These are phyloP conservation scores for Rhinoraja longicauda DNA, from an alignment of 2,797 vertebrate species.

Conservation along the genomic window DNA sequence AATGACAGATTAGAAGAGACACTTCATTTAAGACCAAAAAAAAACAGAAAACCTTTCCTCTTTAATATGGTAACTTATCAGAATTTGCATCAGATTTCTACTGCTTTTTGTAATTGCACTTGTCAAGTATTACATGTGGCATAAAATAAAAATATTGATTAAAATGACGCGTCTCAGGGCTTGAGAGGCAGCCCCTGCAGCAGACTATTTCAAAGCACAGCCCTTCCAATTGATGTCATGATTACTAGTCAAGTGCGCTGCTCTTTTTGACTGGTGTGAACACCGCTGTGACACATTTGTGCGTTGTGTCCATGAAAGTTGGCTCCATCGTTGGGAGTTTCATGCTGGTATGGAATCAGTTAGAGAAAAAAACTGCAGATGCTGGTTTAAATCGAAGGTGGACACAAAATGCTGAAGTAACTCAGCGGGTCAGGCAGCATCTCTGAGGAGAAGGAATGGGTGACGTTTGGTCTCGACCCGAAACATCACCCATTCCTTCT, in stretches of 20 bases:
- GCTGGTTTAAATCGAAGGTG: not conserved
- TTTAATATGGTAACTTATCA: conserved; percentile 27
- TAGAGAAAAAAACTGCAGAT: too few relatives aligned
- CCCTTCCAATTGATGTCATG: not conserved
- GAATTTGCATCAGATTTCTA: conserved; percentile 21
- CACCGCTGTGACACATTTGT: not conserved
- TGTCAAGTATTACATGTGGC: not conserved
- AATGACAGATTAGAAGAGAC: conserved; percentile 34
- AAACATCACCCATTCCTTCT: too few relatives aligned
- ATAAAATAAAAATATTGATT: conserved; percentile 30
- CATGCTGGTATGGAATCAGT: not conserved
- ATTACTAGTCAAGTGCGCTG: not conserved
- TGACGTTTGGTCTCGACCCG: too few relatives aligned
- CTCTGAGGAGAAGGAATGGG: too few relatives aligned
- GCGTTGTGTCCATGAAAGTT: not conserved
- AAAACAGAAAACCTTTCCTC: not conserved
- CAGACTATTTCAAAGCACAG: not conserved
- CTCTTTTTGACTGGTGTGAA: not conserved
- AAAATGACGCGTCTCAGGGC: not conserved
- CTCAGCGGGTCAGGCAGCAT: too few relatives aligned
- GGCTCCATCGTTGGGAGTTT: too few relatives aligned
- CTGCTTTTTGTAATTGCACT: conserved; percentile 3
- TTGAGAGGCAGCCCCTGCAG: not conserved
- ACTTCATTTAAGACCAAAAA: conserved; percentile 31
- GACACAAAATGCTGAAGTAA: too few relatives aligned